Percentiles rank a stretch among this genome's conserved stretches.
Conservation (phyloP, 2,888 invertebrate species). For the Troides helena region DNA sequence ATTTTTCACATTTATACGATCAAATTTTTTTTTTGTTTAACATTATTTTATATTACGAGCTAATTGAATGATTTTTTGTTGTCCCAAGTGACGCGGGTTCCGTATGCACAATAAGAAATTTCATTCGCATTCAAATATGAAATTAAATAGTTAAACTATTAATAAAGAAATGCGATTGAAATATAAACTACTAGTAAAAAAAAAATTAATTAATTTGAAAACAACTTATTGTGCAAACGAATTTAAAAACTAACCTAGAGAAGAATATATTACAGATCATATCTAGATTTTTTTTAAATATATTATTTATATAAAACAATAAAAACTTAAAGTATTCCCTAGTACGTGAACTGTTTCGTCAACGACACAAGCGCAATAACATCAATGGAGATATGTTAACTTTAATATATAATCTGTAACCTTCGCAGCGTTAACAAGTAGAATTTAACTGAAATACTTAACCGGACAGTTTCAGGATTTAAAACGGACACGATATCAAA, state of each 20-base stretch:
- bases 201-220: not conserved
- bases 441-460: conserved; percentile 40
- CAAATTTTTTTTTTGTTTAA: conserved; percentile 38
- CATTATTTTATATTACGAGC: conserved; percentile 48
- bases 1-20: conserved; percentile 37
- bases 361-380: conserved; percentile 41
- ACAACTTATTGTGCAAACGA: conserved; percentile 14
- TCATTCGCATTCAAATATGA: not conserved
- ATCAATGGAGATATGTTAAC: conserved; percentile 63
- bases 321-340: not conserved
- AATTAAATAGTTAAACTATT: not conserved
- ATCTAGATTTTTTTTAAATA: conserved; percentile 1
- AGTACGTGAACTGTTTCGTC: not conserved
- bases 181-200: not conserved
- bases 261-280: conserved; percentile 8
- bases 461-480: conserved; percentile 33
- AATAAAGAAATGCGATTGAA: not conserved
- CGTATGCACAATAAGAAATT: conserved; percentile 27
- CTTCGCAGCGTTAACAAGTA: conserved; percentile 44
- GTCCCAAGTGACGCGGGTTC: conserved; percentile 55
- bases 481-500: conserved; percentile 35
- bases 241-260: conserved; percentile 2
- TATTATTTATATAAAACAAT: conserved; percentile 9
- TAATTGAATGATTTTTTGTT: conserved; percentile 41
- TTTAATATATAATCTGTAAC: conserved; percentile 43